A percentile compares a stretch with the other conserved stretches of the same genome.
phyloP scores from a whole-genome alignment of 2,113 vertebrate genomes.

The Suncus etruscus region DNA sequence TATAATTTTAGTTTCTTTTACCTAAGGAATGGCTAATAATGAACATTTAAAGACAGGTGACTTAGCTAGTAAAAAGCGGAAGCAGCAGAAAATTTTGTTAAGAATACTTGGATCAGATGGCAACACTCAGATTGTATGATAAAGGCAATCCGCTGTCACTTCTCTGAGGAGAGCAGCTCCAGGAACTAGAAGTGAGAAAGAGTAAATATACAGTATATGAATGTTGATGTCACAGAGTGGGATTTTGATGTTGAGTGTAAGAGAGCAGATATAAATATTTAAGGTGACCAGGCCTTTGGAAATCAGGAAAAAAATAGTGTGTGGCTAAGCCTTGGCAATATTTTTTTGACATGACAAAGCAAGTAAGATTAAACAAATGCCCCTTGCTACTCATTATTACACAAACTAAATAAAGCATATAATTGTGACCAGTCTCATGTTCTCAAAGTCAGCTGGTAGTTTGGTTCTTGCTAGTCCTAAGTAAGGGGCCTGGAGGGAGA shows the following conservation, averaged over 20 bases:
- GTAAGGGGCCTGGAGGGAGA: background rate
- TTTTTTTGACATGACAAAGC: background rate
- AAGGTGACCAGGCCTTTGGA: constrained; percentile 29
- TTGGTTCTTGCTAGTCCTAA: background rate
- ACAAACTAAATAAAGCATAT: background rate
- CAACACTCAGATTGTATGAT: background rate
- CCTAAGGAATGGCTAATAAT: background rate
- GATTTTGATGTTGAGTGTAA: background rate
- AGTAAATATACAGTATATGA: background rate
- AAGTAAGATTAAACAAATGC: background rate
- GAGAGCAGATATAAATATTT: constrained; percentile 58
- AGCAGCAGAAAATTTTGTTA: background rate
- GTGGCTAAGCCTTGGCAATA: background rate
- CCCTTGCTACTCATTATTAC: constrained; percentile 23
- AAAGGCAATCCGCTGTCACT: constrained; percentile 33
- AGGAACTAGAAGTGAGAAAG: constrained; percentile 39
- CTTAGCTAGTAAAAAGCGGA: background rate
- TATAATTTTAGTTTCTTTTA: background rate
- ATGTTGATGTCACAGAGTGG: background rate
- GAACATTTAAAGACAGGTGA: background rate
- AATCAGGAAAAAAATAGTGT: constrained; percentile 48
- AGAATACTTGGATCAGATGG: background rate
- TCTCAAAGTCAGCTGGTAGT: background rate
- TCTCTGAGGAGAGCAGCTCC: background rate
- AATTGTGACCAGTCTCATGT: background rate